Base-by-base conservation (phyloP, 2,888 invertebrate genomes). In the Drosophila heteroneura region DNA sequence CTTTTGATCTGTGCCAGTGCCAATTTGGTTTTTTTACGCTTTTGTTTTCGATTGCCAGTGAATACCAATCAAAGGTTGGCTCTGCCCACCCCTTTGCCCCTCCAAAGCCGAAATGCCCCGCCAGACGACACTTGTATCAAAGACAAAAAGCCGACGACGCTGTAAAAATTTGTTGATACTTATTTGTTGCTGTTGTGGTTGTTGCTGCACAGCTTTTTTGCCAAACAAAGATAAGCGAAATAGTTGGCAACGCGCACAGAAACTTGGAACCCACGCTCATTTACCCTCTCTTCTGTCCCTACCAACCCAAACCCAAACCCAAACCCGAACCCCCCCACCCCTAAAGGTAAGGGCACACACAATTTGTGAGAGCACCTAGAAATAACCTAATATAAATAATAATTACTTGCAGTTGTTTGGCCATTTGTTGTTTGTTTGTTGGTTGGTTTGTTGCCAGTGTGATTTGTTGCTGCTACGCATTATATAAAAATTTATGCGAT, bases 41-140 rank as follows among this genome's bases (percentile, higher is more conserved):
- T 44, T 82, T 64, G 49, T 73, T 81, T 60, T 51, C 60, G 44
- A 35, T 54, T 26, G 68, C 79, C 64, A 65, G 67, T 68, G 73
- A 88, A 85, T 90, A 90, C 90, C 85, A 90, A 85, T 85, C 85
- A 90, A 85, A 85, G 56, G 65, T 22, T 44, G 62, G 47, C 47
- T 5, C 26, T 16, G 5, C 35, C 33, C 26, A 6, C 0, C 54
- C 39, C 28, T 19, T 63, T 58, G 10, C 44, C 49, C 62, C 57
- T 1, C 26, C 14, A 64, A 49, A 67, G 52, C 32, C 58, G 52
- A 16, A 28, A 22, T 35, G 9, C 57, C 51, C 28, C 56, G 52
- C 53, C 51, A 58, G 41, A 51, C 74, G 22, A 52, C 57, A 70
- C 59, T 60, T 60, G 51, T 64, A 70, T 89, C 84, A 85, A 89